Evolutionary conservation across 2,113 vertebrate species (phyloP), one percentile per base, ranked within the genome.

Genomic region (Xiphias gladius): DNA sequence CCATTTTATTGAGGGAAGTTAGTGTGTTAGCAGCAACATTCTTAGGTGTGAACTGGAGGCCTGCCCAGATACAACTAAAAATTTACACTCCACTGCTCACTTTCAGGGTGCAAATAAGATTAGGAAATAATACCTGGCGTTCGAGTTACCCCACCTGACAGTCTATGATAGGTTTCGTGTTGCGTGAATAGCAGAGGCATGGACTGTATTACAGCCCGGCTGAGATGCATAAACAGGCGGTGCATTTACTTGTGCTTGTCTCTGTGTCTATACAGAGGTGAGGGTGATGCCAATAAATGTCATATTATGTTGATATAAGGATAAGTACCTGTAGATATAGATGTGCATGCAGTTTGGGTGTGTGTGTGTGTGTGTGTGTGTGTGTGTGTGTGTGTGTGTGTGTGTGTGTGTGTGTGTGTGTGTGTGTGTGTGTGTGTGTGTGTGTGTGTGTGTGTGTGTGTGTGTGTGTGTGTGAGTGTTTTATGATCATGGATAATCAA

Each of bases 101-200:
- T 87, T 88, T 86, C 82, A 88, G 37, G 84, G 75, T 84, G 76
- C 83, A 88, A 90, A 92, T 91, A 77, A 30, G 82, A 93, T 93
- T 87, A 89, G 78, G 66, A 79, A 86, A 87, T 88, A 94, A 92
- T 83, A 87, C 57, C 50, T 0, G 26, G 70, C 0, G 66, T 79
- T 91, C 89, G 32, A 11, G 3, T 93, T 91, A 77, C 91, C 26
- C 26, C 80, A 78, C 74, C 83, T 89, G 82, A 90, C 79, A 76
- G 77, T 75, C 74, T 79, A 88, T 86, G 80, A 87, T 76, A 85
- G 89, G 87, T 92, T 91, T 93, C 58, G 12, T 83, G 8, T 92
- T 91, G 62, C 83, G 0, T 86, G 88, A 86, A 86, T 70, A 37
- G 32, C 76, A 17, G 26, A 72, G 70, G 61, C 73, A 19, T 61